phyloP scores from a whole-genome alignment of 92 coral and sea anemone genomes.

The Diadumene lineata region DNA sequence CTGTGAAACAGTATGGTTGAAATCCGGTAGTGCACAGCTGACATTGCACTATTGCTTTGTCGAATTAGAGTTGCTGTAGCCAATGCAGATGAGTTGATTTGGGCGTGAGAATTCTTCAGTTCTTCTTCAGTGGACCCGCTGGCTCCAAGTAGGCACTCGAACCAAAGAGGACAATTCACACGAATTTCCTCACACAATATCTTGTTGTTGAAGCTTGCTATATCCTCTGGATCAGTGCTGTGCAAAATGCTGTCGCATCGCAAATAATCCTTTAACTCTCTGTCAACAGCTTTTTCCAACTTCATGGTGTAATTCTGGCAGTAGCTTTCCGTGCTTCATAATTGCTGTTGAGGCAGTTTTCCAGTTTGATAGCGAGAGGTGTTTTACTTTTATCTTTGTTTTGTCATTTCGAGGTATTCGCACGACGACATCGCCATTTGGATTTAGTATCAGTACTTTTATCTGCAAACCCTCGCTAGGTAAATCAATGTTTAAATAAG shows the following conservation, averaged over 20 bases:
- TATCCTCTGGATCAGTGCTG: constrained; percentile 53
- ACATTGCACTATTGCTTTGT: constrained; percentile 39
- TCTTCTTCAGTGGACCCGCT: constrained; percentile 40
- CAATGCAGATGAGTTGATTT: constrained; percentile 46
- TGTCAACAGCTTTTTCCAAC: constrained; percentile 17
- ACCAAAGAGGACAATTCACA: constrained; percentile 59
- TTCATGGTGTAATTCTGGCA: constrained; percentile 28
- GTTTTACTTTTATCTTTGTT: constrained; percentile 27
- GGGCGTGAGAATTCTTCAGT: not conserved
- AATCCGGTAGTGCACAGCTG: constrained; percentile 51
- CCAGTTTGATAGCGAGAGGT: constrained; percentile 41
- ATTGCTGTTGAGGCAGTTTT: constrained; percentile 39
- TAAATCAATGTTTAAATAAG: constrained; percentile 34
- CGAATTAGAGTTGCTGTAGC: constrained; percentile 57
- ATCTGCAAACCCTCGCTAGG: constrained; percentile 45
- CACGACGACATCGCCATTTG: constrained; percentile 30
- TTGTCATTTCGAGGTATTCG: constrained; percentile 45
- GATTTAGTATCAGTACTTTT: constrained; percentile 31
- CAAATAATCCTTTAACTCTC: constrained; percentile 41
- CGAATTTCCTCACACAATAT: constrained; percentile 48
- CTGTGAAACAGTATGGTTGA: constrained; percentile 62
- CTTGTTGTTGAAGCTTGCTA: constrained; percentile 55
- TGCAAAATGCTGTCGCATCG: constrained; percentile 31
- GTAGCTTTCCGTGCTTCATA: constrained; percentile 22
- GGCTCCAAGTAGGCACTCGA: constrained; percentile 35